A percentile compares a stretch with the other conserved stretches of the same genome.
These are phyloP conservation scores for Osmerus mordax DNA, from an alignment of 2,113 vertebrate genomes.

Conservation along the genomic window DNA sequence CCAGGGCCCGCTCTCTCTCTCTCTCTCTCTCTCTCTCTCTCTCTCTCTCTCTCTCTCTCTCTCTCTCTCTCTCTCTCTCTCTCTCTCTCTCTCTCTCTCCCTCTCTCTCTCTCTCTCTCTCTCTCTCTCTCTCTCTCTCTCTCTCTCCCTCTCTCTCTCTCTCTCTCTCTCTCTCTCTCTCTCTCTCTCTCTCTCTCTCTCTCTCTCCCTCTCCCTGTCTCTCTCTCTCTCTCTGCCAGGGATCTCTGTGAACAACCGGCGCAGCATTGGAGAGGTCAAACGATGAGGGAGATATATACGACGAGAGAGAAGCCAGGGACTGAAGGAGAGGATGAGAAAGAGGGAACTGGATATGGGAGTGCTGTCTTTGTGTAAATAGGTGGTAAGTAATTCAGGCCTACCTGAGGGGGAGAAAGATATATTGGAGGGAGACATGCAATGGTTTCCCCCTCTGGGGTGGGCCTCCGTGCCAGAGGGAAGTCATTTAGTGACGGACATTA, in stretches of 20 bases:
- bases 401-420: background rate
- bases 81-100: too few species aligned
- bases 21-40: background rate
- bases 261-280: conserved; percentile 22
- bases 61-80: too few species aligned
- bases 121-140: too few species aligned
- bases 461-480: background rate
- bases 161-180: background rate
- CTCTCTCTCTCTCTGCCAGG: background rate
- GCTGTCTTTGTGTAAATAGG: conserved; percentile 20
- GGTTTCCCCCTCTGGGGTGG: conserved; percentile 16
- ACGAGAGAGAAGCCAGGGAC: conserved; percentile 28
- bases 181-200: too few species aligned
- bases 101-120: background rate
- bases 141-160: too few species aligned
- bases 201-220: too few species aligned
- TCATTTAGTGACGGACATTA: conserved; percentile 21
- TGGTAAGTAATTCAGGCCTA: conserved; percentile 13
- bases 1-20: background rate
- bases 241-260: background rate
- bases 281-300: conserved; percentile 25
- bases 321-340: background rate
- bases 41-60: too few species aligned
- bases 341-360: conserved; percentile 20
- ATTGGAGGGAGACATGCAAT: conserved; percentile 24